Evolutionary conservation across 2,113 vertebrate species (phyloP), one percentile per base, ranked within the genome.

Genomic region (Caranx melampygus): DNA sequence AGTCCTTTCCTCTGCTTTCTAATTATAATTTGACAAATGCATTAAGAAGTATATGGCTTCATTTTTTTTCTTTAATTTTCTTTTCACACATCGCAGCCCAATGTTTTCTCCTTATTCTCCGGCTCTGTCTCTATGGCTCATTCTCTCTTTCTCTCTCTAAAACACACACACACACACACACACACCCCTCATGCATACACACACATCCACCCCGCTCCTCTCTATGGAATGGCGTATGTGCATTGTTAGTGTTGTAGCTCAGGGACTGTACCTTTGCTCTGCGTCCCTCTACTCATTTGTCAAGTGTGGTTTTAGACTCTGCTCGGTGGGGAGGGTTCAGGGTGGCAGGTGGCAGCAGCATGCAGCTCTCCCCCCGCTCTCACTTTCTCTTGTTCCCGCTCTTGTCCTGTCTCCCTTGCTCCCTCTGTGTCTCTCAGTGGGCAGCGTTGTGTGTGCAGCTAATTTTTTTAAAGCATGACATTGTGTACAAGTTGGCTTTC

Each of bases 201-300:
- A 51, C 42, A 33, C 9, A 44, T 21, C 8, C 26, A 13, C 26
- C 35, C 63, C 14, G 14, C 14, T 31, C 13, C 49, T 84, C 90
- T 87, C 87, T 6, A 6, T 71, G 88, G 90, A 81, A 33, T 45
- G 40, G 62, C 60, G 26, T 76, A 70, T 88, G 86, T 90, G 81
- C 40, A 81, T 88, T 87, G 87, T 90, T 90, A 73, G 72, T 62
- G 57, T 55, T 80, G 83, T 82, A 87, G 88, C 91, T 71, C 80
- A 64, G 93, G 92, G 93, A 93, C 87, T 86, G 47, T 83, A 77
- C 63, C 85, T 81, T 69, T 73, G 75, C 82, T 82, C 89, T 65
- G 31, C 16, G 60, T 90, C 87, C 89, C 90, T 59, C 51, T 72
- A 75, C 89, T 93, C 90, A 88, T 94, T 95, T 94, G 91, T 94